Conservation (phyloP, 2,888 invertebrate species). For the Agrilus mali region DNA sequence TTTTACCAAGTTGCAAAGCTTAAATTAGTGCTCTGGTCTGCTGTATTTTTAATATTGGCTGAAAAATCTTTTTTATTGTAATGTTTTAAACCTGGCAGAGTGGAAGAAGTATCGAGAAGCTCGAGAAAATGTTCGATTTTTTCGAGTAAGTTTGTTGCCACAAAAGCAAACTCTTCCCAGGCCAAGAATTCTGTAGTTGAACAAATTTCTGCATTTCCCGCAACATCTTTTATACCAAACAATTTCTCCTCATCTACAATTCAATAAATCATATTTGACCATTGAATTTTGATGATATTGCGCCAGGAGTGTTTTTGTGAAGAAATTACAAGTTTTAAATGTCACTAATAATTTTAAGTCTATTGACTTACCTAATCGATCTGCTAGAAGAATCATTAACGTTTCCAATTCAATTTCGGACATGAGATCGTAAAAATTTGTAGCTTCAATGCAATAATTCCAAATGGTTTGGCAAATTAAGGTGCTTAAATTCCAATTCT, state of each 20-base stretch:
- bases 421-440: constrained; percentile 36
- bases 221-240: constrained; percentile 35
- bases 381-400: constrained; percentile 40
- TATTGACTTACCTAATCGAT: constrained; percentile 35
- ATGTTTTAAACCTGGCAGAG: constrained; percentile 21
- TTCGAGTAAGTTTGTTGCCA: constrained; percentile 61
- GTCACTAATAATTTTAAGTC: background rate
- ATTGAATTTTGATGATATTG: constrained; percentile 3
- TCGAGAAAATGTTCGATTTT: constrained; percentile 40
- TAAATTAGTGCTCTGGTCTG: constrained; percentile 29
- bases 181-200: constrained; percentile 33
- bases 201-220: constrained; percentile 27
- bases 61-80: constrained; percentile 9
- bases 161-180: constrained; percentile 66
- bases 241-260: constrained; percentile 44
- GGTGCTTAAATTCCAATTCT: constrained; percentile 56
- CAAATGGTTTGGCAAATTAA: constrained; percentile 65
- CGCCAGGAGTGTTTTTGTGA: background rate
- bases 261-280: constrained; percentile 6
- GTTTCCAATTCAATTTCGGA: constrained; percentile 40
- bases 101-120: constrained; percentile 19
- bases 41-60: constrained; percentile 14
- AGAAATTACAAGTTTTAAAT: background rate
- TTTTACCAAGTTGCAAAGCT: constrained; percentile 31
- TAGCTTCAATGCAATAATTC: constrained; percentile 51